These are phyloP conservation scores for Nymphalis polychloros DNA, from an alignment of 2,888 invertebrate species.

Conservation along the genomic window DNA sequence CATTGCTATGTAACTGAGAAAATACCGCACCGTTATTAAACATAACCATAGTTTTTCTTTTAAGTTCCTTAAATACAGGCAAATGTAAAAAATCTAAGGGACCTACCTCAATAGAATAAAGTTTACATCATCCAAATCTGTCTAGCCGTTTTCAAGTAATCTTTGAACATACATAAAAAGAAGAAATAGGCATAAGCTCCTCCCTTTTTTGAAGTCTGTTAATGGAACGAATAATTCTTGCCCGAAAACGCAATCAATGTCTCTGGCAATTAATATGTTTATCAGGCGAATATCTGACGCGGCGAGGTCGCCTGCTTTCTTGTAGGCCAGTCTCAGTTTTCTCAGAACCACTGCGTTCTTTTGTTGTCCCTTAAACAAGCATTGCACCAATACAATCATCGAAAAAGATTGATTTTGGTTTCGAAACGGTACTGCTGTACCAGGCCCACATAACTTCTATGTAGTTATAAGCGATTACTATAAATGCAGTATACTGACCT, in stretches of 20 bases:
- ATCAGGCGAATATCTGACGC: slow-evolving; percentile 49
- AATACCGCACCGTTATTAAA: no score
- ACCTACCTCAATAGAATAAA: no score
- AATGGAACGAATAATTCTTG: slow-evolving; percentile 22
- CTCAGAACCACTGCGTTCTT: slow-evolving; percentile 29
- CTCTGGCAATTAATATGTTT: slow-evolving; percentile 60
- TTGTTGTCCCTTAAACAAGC: slow-evolving; percentile 31
- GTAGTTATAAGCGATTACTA: slow-evolving; percentile 19
- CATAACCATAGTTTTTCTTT: no score
- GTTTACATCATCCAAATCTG: no score
- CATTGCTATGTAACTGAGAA: no score
- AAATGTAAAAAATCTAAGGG: no score
- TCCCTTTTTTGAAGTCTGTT: no score
- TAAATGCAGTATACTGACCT: slow-evolving; percentile 67
- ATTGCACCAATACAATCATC: slow-evolving; percentile 22
- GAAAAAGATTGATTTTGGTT: slow-evolving; percentile 19
- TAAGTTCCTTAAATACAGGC: no score
- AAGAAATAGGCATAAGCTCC: no score
- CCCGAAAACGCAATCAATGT: slow-evolving; percentile 31
- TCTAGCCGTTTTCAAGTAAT: no score
- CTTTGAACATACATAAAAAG: no score
- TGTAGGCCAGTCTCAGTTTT: slow-evolving; percentile 48
- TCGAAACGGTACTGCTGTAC: slow-evolving; percentile 24
- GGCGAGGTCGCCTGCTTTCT: slow-evolving; percentile 60
- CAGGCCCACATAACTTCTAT: slow-evolving; percentile 29